These are phyloP conservation scores for Lytechinus variegatus DNA, from an alignment of 35 echinoderm and acorn worm genomes.

Conservation along the genomic window DNA sequence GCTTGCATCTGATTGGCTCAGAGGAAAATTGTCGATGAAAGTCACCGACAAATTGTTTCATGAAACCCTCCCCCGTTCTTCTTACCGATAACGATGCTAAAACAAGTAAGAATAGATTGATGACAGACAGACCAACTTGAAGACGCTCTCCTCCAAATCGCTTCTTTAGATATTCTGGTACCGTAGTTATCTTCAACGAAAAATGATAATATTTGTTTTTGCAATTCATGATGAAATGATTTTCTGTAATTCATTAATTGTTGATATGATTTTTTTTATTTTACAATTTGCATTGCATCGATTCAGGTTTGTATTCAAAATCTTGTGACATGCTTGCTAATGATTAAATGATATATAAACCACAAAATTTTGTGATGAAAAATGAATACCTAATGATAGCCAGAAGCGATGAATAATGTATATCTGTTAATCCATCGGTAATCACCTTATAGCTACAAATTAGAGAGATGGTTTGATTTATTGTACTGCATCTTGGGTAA, in stretches of 20 bases:
- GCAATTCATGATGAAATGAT: too few relatives aligned
- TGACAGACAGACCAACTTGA: conserved; percentile 59
- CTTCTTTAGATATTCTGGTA: conserved; percentile 78
- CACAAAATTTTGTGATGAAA: neutral
- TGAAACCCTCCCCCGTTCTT: neutral
- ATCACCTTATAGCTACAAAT: too few relatives aligned
- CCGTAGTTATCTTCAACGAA: conserved; percentile 52
- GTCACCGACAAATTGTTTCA: too few relatives aligned
- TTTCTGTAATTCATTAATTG: neutral
- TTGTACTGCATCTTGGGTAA: neutral
- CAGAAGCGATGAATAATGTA: neutral
- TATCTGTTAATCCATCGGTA: too few relatives aligned
- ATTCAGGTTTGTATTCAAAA: neutral
- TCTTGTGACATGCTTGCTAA: neutral
- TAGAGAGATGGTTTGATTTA: too few relatives aligned
- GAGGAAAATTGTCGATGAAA: too few relatives aligned
- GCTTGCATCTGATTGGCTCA: too few relatives aligned
- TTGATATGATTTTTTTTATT: neutral
- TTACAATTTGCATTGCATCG: neutral
- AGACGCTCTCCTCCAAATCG: conserved; percentile 74
- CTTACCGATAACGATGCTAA: conserved; percentile 76
- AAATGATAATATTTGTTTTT: neutral
- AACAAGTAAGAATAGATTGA: conserved; percentile 62
- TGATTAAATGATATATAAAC: too few relatives aligned
- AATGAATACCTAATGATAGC: neutral